Conservation (phyloP, 2,113 vertebrate species). For the Aptenodytes forsteri region DNA sequence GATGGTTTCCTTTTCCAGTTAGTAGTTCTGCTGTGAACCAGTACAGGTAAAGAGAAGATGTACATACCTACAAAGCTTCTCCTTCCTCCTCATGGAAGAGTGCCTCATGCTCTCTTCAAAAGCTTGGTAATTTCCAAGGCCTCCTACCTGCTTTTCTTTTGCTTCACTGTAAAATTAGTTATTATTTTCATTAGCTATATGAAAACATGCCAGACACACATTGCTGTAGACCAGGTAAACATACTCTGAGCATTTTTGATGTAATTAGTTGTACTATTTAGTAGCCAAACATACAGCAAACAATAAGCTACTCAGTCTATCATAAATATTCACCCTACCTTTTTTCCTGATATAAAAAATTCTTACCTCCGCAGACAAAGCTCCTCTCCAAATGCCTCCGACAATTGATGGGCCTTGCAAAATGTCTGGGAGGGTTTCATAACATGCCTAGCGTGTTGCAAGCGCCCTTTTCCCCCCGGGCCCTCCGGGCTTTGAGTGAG, state of each 20-base stretch:
- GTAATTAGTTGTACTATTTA: neutral
- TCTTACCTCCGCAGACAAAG: neutral
- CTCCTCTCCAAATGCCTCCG: neutral
- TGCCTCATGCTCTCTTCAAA: neutral
- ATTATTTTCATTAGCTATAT: neutral
- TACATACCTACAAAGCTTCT: neutral
- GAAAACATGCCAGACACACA: neutral
- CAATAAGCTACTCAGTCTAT: neutral
- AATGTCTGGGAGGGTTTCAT: conserved; percentile 43
- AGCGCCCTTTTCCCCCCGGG: neutral
- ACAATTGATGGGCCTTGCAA: conserved; percentile 7
- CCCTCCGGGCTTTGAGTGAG: neutral
- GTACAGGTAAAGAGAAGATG: neutral
- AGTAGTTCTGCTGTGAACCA: neutral
- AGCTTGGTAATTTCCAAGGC: neutral
- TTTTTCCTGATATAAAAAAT: neutral
- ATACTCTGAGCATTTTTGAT: neutral
- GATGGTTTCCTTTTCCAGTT: neutral
- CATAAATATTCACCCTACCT: neutral
- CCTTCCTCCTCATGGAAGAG: neutral
- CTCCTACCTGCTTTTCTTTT: neutral
- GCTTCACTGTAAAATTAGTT: neutral
- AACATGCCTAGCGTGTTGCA: neutral
- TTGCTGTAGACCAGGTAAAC: neutral
- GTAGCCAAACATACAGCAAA: neutral